Evolutionary conservation across 2,797 vertebrate genomes (phyloP), one percentile per base, ranked within the genome.

Genomic region (Gouania willdenowi): DNA sequence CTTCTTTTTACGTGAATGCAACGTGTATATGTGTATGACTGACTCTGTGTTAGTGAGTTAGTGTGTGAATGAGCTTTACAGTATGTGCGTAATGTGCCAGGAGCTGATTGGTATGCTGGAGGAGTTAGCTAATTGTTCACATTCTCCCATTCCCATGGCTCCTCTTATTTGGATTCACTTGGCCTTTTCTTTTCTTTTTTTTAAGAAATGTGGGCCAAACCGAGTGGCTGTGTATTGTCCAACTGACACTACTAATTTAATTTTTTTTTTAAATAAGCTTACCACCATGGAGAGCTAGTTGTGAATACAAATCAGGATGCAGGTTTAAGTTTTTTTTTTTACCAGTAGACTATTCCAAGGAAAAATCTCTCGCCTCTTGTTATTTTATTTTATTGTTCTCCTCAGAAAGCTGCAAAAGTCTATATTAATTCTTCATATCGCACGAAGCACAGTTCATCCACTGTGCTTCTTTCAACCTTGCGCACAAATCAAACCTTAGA

Each of bases 141-240:
- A 60, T 71, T 76, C 63, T 52, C 44, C 23, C 23, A 24, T 59
- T 81, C 79, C 71, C 79, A 57, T 34, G 51, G 66, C 78, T 83
- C 75, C 66, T 55, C 75, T 79, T 68, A 81, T 84, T 75, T 79
- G 68, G 67, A 77, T 83, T 80, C 67, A 79, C 88, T 85, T 82
- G 77, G 75, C 75, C 60, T 78, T 68, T 78, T 79, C 82, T 86
- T 85, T 69, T 71, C 63, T 66, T 83, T 77, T 83, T 87, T 83
- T 81, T 75, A n/a, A n/a, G n/a, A n/a, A n/a, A n/a, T n/a, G n/a
- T n/a, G n/a, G n/a, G n/a, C n/a, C n/a, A n/a, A n/a, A n/a, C 57
- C 50, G 73, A 63, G 61, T 56, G 62, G 46, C 72, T 85, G 66
- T 66, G 41, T 66, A 69, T 72, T 56, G 62, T 65, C 75, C 71